Evolutionary conservation across 1,140 invertebrate species (phyloP).

Genomic region (Nylanderia fulva): DNA sequence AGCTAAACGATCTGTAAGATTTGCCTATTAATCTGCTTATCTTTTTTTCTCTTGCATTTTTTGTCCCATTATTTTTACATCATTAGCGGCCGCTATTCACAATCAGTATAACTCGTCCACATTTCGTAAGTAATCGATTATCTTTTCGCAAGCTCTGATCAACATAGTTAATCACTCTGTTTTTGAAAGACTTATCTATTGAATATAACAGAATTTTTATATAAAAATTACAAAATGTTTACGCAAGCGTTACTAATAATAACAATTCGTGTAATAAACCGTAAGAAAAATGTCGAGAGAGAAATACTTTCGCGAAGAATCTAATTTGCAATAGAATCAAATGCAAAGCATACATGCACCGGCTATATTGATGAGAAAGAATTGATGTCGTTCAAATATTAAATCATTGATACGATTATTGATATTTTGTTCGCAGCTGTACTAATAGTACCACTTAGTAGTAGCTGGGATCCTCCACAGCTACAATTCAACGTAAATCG

Average conservation of each 20-base stretch:
- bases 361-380: neutral
- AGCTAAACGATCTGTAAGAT: constrained; percentile 31
- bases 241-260: neutral
- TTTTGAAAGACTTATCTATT: neutral
- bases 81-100: neutral
- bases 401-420: neutral
- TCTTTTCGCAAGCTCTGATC: neutral
- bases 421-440: constrained; percentile 28
- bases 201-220: neutral
- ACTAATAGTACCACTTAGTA: neutral
- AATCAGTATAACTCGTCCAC: neutral
- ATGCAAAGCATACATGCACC: constrained; percentile 35
- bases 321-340: neutral
- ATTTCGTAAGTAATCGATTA: neutral
- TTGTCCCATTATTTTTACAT: neutral
- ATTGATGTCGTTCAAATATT: neutral
- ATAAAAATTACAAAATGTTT: neutral
- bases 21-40: constrained; percentile 17
- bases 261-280: neutral
- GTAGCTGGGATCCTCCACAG: neutral
- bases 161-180: neutral
- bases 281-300: neutral
- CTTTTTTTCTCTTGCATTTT: neutral
- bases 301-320: neutral
- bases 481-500: constrained; percentile 2